Conservation (phyloP, 2,113 vertebrate species). For the Nematolebias whitei region DNA sequence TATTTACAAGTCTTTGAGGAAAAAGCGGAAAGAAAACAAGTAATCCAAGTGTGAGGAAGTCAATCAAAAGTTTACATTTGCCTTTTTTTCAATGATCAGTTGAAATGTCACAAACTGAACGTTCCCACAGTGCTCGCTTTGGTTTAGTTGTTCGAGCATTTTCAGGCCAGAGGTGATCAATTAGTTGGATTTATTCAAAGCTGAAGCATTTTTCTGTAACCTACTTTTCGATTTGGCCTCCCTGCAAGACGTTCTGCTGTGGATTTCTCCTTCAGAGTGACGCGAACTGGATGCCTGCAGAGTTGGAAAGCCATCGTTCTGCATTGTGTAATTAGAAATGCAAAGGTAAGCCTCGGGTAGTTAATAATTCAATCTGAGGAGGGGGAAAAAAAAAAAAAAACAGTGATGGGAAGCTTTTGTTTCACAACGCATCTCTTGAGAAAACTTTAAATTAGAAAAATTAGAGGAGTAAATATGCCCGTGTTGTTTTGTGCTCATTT, state of each 20-base stretch:
- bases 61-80: conserved; percentile 7
- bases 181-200: conserved; percentile 28
- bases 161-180: conserved; percentile 35
- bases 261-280: conserved; percentile 56
- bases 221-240: conserved; percentile 50
- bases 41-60: conserved; percentile 5
- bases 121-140: neutral
- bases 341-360: conserved; percentile 70
- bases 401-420: conserved; percentile 52
- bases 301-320: conserved; percentile 34
- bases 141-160: neutral
- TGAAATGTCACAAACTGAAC: neutral
- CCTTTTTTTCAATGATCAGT: conserved; percentile 8
- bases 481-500: conserved; percentile 46
- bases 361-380: conserved; percentile 57
- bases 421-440: conserved; percentile 57
- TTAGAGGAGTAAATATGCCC: conserved; percentile 58
- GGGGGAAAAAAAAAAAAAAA: neutral
- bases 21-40: conserved; percentile 22
- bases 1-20: conserved; percentile 23
- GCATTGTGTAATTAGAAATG: conserved; percentile 67
- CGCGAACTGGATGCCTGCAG: conserved; percentile 51
- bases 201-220: conserved; percentile 35
- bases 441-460: conserved; percentile 68
- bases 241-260: conserved; percentile 8